phyloP scores from a whole-genome alignment of 2,888 invertebrate species.

The Branchinecta sandiegonensis region DNA sequence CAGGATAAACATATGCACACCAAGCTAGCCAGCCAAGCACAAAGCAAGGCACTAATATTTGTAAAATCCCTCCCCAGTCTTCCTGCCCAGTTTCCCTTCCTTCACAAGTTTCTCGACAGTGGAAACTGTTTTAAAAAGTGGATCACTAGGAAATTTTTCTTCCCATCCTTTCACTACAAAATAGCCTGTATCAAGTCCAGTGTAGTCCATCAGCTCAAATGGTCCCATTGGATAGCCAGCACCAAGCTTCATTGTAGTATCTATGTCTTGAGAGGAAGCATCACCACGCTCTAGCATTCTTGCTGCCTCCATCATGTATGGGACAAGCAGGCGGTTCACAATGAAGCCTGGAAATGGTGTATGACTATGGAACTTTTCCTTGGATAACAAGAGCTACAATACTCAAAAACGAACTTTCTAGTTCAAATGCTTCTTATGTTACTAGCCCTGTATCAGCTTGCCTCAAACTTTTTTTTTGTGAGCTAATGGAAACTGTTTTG shows the following conservation, averaged over 20 bases:
- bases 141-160: constrained; percentile 52
- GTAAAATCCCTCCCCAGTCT: constrained; percentile 45
- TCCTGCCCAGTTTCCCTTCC: constrained; percentile 42
- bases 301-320: constrained; percentile 65
- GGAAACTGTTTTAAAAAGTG: constrained; percentile 41
- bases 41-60: constrained; percentile 32
- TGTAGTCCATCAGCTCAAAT: constrained; percentile 44
- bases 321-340: constrained; percentile 71
- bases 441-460: no score
- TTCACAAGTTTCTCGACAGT: constrained; percentile 40
- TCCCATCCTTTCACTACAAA: constrained; percentile 46
- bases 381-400: no score
- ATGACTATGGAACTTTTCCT: no score
- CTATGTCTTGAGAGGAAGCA: constrained; percentile 42
- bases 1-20: no score
- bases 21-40: no score
- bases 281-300: constrained; percentile 63
- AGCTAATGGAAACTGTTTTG: no score
- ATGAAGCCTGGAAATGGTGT: constrained; percentile 50
- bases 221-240: constrained; percentile 48
- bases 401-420: no score
- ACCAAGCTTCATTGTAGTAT: constrained; percentile 47
- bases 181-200: constrained; percentile 41
- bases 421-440: no score
- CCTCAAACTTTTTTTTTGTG: no score